Evolutionary conservation across 2,888 invertebrate genomes (phyloP), one percentile per base, ranked within the genome.

Genomic region (Hyles lineata): DNA sequence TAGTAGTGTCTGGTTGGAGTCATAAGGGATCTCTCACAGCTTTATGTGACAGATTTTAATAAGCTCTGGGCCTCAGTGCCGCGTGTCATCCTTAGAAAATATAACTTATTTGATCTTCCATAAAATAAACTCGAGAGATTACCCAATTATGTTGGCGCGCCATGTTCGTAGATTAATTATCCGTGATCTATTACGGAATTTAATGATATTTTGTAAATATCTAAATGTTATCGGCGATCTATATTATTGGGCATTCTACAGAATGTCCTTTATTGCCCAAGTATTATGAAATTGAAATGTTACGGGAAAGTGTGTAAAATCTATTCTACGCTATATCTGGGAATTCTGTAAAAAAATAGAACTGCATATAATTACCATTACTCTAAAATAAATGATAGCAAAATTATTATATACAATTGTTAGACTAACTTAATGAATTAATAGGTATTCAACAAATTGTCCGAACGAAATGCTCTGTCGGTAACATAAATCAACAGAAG

Each of bases 1-100:
- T 83, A 86, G 80, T 80, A 78, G 81, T 78, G 82, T 81, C 84
- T 84, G 83, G 82, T 81, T 80, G 76, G 76, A 78, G 76, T 84
- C 86, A 78, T 83, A 76, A 79, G 87, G 86, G 87, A 88, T 76
- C 78, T 77, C 82, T 86, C 86, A 78, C 83, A 85, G 87, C 87
- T 90, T 91, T 92, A 92, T 91, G 89, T 87, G 89, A 88, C 88
- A 88, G 87, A 83, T 85, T 90, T 88, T 92, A 92, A 92, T 92
- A 90, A 91, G 91, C 90, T 92, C 79, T 83, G 92, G 90, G 92
- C 87, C 86, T 91, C 85, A 78, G 91, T 83, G 89, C 76, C 85
- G 79, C 76, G 77, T 79, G 82, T 77, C 80, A 78, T 81, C 82
- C 84, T 81, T 80, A 77, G 79, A 79, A 85, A 86, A 83, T 78